Base-by-base conservation (phyloP, 2,113 vertebrate genomes). In the Lepidothrix coronata region DNA sequence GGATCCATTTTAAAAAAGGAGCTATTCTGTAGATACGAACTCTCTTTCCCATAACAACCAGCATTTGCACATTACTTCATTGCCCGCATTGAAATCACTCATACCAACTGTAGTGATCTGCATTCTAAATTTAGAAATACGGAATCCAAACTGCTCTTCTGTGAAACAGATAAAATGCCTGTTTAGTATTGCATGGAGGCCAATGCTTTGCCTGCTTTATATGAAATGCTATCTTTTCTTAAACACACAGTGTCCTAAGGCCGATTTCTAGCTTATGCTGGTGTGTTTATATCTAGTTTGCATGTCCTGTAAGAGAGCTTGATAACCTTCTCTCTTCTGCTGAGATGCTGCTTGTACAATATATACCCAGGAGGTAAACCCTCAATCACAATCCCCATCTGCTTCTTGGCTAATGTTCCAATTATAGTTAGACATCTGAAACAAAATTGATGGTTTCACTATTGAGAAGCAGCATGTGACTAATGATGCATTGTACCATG, bases 371-470 rank as follows among this genome's bases (percentile, higher is more conserved):
- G 92, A 97, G 93, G 86, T 58, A 73, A 61, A 31, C 54, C 49
- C 80, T 93, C 80, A 82, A 88, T 96, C 96, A 92, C 83, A 88
- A 58, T 72, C 74, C 58, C 95, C 96, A 96, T 97, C 96, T 97
- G 94, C 59, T 97, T 79, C 91, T 85, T 95, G 81, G 90, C 77
- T 93, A 71, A 82, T 58, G 73, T 88, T 89, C 74, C 93, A 91
- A 39, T 77, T 94, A 54, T 37, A 79, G 63, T 78, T 51, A 80
- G 83, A 85, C 77, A 76, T 95, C 89, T 73, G 52, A 72, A 91
- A 81, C 48, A 84, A 93, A 95, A 96, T 67, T 22, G 81, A 95
- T 95, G 89, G 65, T 82, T 82, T 95, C 84, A 33, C 77, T 82
- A 65, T n/a, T 87, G 91, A 70, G 84, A 88, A 89, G 74, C 80